Percentiles rank a stretch among this genome's conserved stretches.
These are phyloP conservation scores for Drosophila suboccidentalis DNA, from an alignment of 2,888 invertebrate species.

Conservation along the genomic window DNA sequence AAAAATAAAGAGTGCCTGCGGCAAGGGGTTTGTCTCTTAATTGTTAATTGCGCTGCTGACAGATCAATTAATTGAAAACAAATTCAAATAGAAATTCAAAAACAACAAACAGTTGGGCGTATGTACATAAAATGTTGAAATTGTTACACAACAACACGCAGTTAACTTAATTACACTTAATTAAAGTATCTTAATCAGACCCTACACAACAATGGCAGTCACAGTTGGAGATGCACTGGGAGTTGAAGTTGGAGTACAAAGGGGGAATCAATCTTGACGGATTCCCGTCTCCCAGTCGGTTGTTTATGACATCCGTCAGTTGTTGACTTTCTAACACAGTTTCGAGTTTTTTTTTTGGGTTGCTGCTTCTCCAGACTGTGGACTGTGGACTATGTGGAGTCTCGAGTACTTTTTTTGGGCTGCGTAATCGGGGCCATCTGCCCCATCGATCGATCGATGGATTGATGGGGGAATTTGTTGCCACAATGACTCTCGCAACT, in stretches of 20 bases:
- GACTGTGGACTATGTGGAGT: background rate
- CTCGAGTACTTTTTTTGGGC: conserved; percentile 45
- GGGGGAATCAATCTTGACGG: background rate
- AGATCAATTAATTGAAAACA: conserved; percentile 43
- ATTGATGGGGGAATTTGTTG: conserved; percentile 22
- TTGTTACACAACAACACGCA: conserved; percentile 55
- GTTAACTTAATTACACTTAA: conserved; percentile 62
- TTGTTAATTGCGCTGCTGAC: conserved; percentile 19
- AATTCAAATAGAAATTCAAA: conserved; percentile 10
- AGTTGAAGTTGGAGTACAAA: conserved; percentile 16
- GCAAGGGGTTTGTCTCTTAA: background rate
- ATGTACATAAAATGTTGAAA: conserved; percentile 21
- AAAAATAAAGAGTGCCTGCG: conserved; percentile 1
- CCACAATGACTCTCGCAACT: conserved; percentile 65
- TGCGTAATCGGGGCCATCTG: conserved; percentile 66
- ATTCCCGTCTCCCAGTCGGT: conserved; percentile 17
- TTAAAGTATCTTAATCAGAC: conserved; percentile 68
- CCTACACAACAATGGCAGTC: conserved; percentile 4
- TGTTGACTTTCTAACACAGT: conserved; percentile 63
- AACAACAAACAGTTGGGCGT: conserved; percentile 27
- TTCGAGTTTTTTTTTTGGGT: conserved; percentile 16
- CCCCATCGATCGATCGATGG: conserved; percentile 29
- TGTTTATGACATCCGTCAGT: conserved; percentile 64
- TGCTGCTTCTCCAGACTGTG: conserved; percentile 37
- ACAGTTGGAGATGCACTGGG: conserved; percentile 13